A percentile compares a stretch with the other conserved stretches of the same genome.
Evolutionary conservation across 2,888 invertebrate species (phyloP).

Genomic region (Diplolepis rosae): DNA sequence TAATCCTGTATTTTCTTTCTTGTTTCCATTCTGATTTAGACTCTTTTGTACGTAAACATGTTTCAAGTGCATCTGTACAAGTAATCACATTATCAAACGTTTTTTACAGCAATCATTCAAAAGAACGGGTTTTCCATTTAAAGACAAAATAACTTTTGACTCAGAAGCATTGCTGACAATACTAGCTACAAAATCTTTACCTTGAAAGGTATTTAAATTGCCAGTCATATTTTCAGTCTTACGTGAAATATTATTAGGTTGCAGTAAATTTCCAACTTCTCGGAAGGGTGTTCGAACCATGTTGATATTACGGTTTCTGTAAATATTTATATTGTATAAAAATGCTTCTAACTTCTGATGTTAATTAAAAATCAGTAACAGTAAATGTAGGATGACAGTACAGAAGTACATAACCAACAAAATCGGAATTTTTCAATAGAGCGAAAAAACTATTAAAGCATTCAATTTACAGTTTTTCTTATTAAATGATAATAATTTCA

Average conservation of each 20-base stretch:
- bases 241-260: not conserved
- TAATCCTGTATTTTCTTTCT: conserved; percentile 26
- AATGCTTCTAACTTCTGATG: no score
- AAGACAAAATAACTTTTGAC: not conserved
- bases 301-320: no score
- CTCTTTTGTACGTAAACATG: not conserved
- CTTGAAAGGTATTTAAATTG: not conserved
- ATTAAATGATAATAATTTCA: no score
- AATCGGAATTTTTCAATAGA: no score
- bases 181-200: not conserved
- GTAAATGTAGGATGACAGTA: conserved; percentile 9
- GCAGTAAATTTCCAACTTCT: not conserved
- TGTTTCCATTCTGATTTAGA: not conserved
- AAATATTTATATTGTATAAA: not conserved
- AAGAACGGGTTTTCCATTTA: not conserved
- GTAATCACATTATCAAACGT: not conserved
- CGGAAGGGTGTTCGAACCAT: no score
- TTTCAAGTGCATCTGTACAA: conserved; percentile 3
- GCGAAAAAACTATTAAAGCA: no score
- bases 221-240: not conserved
- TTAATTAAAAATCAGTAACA: no score
- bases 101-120: conserved; percentile 7
- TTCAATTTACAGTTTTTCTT: no score
- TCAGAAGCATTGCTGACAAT: not conserved
- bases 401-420: not conserved